Conservation (phyloP, 2,888 invertebrate species). For the Zeuzera pyrina region DNA sequence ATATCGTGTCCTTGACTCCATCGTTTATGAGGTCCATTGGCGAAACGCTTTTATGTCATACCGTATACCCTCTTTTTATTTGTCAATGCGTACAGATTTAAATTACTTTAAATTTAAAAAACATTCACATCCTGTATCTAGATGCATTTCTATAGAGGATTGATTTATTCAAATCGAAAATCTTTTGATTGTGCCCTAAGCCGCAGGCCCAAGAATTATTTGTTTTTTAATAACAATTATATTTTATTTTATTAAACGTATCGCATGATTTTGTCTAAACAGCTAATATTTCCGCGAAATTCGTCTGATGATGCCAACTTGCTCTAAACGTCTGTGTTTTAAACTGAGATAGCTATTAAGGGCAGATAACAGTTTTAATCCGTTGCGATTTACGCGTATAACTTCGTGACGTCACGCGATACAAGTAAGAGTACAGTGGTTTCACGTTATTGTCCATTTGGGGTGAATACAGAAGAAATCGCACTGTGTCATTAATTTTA, state of each 20-base stretch:
- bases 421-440: neutral
- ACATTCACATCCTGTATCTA: conserved; percentile 1
- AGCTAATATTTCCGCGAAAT: conserved; percentile 60
- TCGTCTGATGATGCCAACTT: conserved; percentile 38
- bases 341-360: neutral
- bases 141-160: conserved; percentile 67
- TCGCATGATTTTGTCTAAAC: conserved; percentile 51
- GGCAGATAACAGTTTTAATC: neutral
- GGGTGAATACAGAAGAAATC: no score
- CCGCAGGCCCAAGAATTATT: conserved; percentile 61
- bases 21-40: no score
- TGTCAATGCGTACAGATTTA: no score
- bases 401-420: neutral
- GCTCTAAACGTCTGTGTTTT: neutral
- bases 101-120: no score
- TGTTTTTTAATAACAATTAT: conserved; percentile 72
- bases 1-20: no score
- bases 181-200: conserved; percentile 57
- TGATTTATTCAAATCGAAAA: conserved; percentile 71
- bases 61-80: no score
- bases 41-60: no score
- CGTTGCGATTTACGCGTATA: neutral
- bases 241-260: conserved; percentile 66
- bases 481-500: no score
- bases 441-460: no score